A percentile compares a stretch with the other conserved stretches of the same genome.
These are phyloP conservation scores for Fopius arisanus DNA, from an alignment of 1,140 invertebrate genomes.

Conservation along the genomic window DNA sequence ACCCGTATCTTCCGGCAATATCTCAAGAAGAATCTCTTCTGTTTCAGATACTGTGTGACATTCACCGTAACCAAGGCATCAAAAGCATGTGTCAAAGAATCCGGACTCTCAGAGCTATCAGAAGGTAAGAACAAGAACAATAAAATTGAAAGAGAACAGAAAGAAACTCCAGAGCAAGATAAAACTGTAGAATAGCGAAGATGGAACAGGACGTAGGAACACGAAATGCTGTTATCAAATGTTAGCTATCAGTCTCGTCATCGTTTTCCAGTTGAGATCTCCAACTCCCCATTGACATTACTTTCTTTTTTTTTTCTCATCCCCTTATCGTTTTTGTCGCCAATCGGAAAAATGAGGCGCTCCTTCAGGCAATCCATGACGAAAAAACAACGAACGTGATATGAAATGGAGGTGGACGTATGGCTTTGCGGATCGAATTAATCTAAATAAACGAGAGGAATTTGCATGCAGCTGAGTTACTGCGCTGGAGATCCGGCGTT, in stretches of 20 bases:
- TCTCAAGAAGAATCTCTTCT: slow-evolving; percentile 36
- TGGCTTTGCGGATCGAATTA: slow-evolving; percentile 20
- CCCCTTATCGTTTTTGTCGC: neutral
- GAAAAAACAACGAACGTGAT: neutral
- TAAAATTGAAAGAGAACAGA: slow-evolving; percentile 12
- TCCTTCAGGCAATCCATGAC: neutral
- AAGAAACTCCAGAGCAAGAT: neutral
- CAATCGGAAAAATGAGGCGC: neutral
- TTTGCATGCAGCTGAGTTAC: slow-evolving; percentile 26
- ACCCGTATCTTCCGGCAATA: neutral
- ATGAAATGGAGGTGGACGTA: neutral
- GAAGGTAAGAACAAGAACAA: slow-evolving; percentile 70
- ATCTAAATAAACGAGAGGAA: slow-evolving; percentile 34
- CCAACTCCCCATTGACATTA: neutral
- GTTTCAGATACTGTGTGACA: slow-evolving; percentile 82
- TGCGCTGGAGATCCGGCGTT: slow-evolving; percentile 7
- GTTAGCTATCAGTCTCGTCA: slow-evolving; percentile 22
- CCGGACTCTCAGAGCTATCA: slow-evolving; percentile 72
- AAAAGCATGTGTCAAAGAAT: slow-evolving; percentile 79
- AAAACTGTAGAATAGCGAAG: neutral
- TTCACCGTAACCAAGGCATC: slow-evolving; percentile 83
- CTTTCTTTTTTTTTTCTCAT: slow-evolving; percentile 13
- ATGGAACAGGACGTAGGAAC: neutral
- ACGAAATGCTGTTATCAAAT: slow-evolving; percentile 21
- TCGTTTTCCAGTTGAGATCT: slow-evolving; percentile 20